phyloP scores from a whole-genome alignment of 2,797 vertebrate species.

The Myotis myotis region DNA sequence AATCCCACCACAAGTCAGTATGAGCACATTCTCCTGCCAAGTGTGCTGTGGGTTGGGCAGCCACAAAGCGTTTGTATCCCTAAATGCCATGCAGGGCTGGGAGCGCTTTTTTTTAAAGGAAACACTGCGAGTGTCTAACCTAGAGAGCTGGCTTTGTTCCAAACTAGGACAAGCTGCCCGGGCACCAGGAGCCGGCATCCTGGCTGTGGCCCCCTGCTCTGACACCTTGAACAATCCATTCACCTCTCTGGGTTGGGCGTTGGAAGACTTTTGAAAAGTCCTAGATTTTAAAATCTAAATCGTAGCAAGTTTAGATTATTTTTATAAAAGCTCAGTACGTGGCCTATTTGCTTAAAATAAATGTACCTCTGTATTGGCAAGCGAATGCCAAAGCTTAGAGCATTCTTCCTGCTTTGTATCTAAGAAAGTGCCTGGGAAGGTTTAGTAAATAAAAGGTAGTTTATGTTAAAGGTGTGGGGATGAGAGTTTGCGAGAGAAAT shows the following conservation, averaged over 20 bases:
- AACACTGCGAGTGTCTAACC: not conserved
- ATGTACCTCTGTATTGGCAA: not conserved
- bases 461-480: not conserved
- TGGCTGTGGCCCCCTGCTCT: not conserved
- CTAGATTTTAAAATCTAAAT: slow-evolving; percentile 27
- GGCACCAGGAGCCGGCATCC: not conserved
- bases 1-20: not conserved
- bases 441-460: not conserved
- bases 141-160: not conserved
- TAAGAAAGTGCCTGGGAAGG: not conserved
- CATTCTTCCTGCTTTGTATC: not conserved
- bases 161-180: not conserved
- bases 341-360: slow-evolving; percentile 27
- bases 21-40: not conserved
- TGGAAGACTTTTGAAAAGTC: not conserved
- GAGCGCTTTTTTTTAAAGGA: not conserved
- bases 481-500: not conserved
- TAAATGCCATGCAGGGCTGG: not conserved
- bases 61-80: not conserved
- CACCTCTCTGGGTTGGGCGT: not conserved
- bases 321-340: not conserved
- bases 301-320: not conserved
- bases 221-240: not conserved
- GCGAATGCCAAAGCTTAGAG: not conserved
- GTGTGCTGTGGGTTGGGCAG: not conserved